Evolutionary conservation across 23 tunicate species (phyloP).

Genomic region (Pegea sp.): DNA sequence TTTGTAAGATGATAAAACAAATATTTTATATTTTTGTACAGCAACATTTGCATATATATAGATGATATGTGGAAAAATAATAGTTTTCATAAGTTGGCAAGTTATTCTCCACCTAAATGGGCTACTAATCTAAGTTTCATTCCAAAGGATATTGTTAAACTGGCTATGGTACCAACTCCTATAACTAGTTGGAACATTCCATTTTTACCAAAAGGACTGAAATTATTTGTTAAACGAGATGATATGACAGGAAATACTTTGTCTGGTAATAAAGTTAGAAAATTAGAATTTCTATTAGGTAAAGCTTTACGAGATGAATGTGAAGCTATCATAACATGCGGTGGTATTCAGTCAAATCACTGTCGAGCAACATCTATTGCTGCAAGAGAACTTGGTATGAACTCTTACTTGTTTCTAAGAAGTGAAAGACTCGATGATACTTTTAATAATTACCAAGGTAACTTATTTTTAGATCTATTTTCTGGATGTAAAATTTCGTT

Average conservation of each 20-base stretch:
- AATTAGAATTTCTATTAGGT: background rate
- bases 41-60: no score
- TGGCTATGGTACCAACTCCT: background rate
- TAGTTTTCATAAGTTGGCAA: background rate
- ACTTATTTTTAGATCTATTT: conserved; percentile 31
- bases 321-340: background rate
- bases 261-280: background rate
- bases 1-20: no score
- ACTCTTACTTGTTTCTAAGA: conserved; percentile 1
- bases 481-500: conserved; percentile 31
- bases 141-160: background rate
- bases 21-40: no score
- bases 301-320: background rate
- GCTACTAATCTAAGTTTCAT: background rate
- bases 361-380: background rate
- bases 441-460: conserved; percentile 14
- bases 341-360: background rate
- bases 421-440: background rate
- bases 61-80: no score
- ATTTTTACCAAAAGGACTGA: background rate
- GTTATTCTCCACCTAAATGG: background rate
- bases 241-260: background rate
- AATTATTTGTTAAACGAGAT: background rate
- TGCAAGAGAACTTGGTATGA: background rate
- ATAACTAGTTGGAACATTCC: background rate